A percentile compares a stretch with the other conserved stretches of the same genome.
These are phyloP conservation scores for Rana temporaria DNA, from an alignment of 2,113 vertebrate species.

Conservation along the genomic window DNA sequence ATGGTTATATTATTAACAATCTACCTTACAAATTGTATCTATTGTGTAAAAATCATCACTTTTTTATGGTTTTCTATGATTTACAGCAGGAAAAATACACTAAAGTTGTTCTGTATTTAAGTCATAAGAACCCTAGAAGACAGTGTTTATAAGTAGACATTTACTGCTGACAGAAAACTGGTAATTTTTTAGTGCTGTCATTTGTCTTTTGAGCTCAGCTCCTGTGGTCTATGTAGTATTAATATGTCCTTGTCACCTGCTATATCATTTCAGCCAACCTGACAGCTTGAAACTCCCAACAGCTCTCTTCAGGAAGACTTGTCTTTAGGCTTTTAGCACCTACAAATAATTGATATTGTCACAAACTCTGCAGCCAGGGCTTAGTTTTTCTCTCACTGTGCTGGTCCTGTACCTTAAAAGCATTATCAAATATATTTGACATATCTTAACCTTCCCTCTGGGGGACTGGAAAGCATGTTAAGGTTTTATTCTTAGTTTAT, in stretches of 20 bases:
- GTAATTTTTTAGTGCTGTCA: constrained; percentile 68
- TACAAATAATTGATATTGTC: constrained; percentile 99
- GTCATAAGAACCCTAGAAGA: constrained; percentile 34
- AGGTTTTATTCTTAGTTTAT: constrained; percentile 38
- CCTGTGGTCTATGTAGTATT: constrained; percentile 79
- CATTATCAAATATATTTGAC: constrained; percentile 58
- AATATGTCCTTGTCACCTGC: constrained; percentile 94
- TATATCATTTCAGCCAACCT: constrained; percentile 87
- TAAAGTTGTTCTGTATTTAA: no score
- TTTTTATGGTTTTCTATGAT: no score
- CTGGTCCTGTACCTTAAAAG: constrained; percentile 77
- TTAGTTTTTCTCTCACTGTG: constrained; percentile 77
- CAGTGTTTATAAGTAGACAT: constrained; percentile 53
- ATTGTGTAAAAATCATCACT: no score
- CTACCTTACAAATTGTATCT: no score
- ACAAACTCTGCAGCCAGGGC: constrained; percentile 86
- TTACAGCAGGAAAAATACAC: no score
- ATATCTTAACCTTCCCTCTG: constrained; percentile 25
- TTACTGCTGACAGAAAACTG: constrained; percentile 75
- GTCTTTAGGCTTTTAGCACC: constrained; percentile 89
- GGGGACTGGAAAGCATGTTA: constrained; percentile 2
- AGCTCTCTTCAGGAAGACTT: constrained; percentile 92
- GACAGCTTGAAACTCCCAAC: constrained; percentile 85
- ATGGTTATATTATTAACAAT: no score
- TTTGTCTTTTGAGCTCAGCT: constrained; percentile 94